Base-by-base conservation (phyloP, 2,113 vertebrate species). In the Chaetura pelagica region DNA sequence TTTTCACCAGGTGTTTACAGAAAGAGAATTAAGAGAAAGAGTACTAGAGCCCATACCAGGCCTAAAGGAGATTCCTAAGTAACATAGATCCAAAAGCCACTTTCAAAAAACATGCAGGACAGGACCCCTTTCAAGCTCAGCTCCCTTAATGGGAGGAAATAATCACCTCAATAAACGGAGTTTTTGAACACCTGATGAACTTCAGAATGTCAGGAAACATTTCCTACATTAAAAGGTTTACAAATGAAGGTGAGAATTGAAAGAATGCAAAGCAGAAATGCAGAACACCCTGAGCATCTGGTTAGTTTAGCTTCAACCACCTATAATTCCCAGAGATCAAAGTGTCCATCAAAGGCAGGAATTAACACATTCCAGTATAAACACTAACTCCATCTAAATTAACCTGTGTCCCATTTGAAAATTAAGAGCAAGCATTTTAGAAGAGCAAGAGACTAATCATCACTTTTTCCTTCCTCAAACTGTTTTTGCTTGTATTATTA, bases 321-420 rank as follows among this genome's bases (percentile, higher is more conserved):
- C 87, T 72, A 16, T 79, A 92, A 95, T 95, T 87, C 58, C 46
- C 40, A 64, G 66, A 89, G 91, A 95, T 94, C 94, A 94, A 91
- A 96, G 86, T 54, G 73, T 48, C 80, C 75, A 69, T 51, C 9
- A 0, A 87, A 54, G 30, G 51, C 52, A 92, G 83, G 93, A 92
- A 95, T 94, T 92, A 94, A 84, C 91, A 95, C 93, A 92, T 95
- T 89, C 77, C 77, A 87, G 64, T 34, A 89, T 68, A 94, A 92
- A 59, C 62, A 82, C 61, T 69, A 75, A 21, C 30, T 5, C 42
- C 29, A 89, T 66, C 78, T 61, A 63, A 90, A 88, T 63, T 77
- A 80, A 87, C 57, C 69, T 75, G 35, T 71, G 64, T 8, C 76
- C 27, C 62, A 87, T 26, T 48, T 68, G 61, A 91, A 94, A 92